Evolutionary conservation across 2,888 invertebrate species (phyloP), one percentile per base, ranked within the genome.

Genomic region (Drosophila anomalipes): DNA sequence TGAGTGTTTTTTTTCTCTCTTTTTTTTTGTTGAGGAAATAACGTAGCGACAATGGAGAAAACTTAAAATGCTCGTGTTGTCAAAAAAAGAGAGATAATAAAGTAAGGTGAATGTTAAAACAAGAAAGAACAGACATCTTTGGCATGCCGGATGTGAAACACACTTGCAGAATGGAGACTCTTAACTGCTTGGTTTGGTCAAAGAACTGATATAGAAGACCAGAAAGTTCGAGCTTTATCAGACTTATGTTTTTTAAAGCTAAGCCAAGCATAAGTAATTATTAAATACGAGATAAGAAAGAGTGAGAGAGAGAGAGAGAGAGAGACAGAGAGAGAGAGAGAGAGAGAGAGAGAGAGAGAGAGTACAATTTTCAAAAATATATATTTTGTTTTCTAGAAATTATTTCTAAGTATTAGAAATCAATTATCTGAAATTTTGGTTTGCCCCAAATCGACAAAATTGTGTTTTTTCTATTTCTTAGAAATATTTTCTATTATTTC

Each of bases 1-100:
- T 77, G 76, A 75, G 70, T 79, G 77, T 76, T 80, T 75, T 51
- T 60, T 28, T n/a, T 32, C 14, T 28, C 9, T 54, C 16, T 3
- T 7, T n/a, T 26, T 26, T 37, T 56, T 74, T 75, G 22, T 22
- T 44, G 41, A 30, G 62, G 78, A 51, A 68, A 64, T 79, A 71
- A 66, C 58, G 62, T 58, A 47, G 35, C 57, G 70, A 77, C 77
- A 77, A 51, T 51, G 49, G 30, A 41, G 37, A 41, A 59, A 64
- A 78, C 61, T 22, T 47, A 37, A 61, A 59, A 63, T 59, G 51
- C 67, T 74, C 44, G 32, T 57, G 54, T 59, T 57, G 66, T n/a
- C 56, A 60, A 57, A 74, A 49, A 56, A 37, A 52, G 32, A 35
- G 52, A 52, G 57, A 1, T 9, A 26, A 58, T 28, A 10, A 30